phyloP scores from a whole-genome alignment of 2,888 invertebrate species.

The Chloromyia formosa region DNA sequence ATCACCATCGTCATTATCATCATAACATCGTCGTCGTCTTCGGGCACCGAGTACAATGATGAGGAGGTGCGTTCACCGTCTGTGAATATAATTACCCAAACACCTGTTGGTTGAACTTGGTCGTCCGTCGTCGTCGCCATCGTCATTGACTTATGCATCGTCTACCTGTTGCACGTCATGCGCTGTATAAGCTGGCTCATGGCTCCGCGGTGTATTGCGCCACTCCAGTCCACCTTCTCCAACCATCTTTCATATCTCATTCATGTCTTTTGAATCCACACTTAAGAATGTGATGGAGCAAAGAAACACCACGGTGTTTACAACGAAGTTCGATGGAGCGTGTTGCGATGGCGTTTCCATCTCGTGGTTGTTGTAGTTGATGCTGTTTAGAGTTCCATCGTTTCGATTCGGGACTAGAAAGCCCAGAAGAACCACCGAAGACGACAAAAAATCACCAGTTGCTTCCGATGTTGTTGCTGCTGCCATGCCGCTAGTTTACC shows the following conservation, averaged over 20 bases:
- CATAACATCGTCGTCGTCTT: neutral
- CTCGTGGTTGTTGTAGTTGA: neutral
- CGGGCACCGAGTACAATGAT: slow-evolving; percentile 3
- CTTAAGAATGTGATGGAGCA: slow-evolving; percentile 26
- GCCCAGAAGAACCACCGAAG: slow-evolving; percentile 10
- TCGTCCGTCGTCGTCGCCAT: too few relatives aligned
- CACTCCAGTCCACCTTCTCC: too few relatives aligned
- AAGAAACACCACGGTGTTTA: slow-evolving; percentile 12
- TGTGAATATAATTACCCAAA: slow-evolving; percentile 50
- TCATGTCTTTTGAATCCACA: slow-evolving; percentile 31
- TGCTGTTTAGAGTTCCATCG: neutral
- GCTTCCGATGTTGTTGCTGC: slow-evolving; percentile 24
- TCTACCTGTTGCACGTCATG: slow-evolving; percentile 45
- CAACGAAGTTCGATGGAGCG: slow-evolving; percentile 31
- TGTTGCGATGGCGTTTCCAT: slow-evolving; percentile 9
- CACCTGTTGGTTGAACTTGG: slow-evolving; percentile 48
- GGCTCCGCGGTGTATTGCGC: too few relatives aligned
- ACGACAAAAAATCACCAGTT: slow-evolving; percentile 25
- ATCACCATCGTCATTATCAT: neutral
- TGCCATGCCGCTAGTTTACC: slow-evolving; percentile 32
- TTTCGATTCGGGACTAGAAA: neutral
- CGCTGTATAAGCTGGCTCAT: too few relatives aligned
- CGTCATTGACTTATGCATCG: slow-evolving; percentile 3
- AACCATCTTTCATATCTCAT: slow-evolving; percentile 4
- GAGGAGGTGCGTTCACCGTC: slow-evolving; percentile 43